These are phyloP conservation scores for Hyphantria cunea DNA, from an alignment of 1,140 invertebrate genomes.

Conservation along the genomic window DNA sequence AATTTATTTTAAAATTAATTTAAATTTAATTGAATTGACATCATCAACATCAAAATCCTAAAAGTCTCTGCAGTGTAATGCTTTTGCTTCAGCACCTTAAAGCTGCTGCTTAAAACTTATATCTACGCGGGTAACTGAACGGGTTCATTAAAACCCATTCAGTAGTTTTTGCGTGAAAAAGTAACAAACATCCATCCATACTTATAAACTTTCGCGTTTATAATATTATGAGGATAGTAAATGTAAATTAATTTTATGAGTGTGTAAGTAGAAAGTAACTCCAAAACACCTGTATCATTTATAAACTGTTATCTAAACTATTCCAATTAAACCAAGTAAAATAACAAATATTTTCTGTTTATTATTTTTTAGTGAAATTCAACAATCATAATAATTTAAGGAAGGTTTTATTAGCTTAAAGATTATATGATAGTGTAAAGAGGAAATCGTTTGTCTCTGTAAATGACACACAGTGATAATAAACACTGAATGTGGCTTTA, in stretches of 20 bases:
- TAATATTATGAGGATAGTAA: too few species aligned
- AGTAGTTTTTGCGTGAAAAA: too few species aligned
- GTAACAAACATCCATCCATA: too few species aligned
- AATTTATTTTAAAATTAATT: not conserved
- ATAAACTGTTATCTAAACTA: too few species aligned
- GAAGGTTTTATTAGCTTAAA: not conserved
- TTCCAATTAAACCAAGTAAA: not conserved
- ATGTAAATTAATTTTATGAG: too few species aligned
- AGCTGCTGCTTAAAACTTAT: too few species aligned
- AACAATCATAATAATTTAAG: not conserved
- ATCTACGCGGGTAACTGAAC: too few species aligned
- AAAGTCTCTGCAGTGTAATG: not conserved
- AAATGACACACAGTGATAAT: not conserved
- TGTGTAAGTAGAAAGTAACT: too few species aligned
- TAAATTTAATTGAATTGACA: too few species aligned
- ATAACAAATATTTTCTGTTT: not conserved
- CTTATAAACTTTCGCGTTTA: too few species aligned
- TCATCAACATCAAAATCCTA: not conserved
- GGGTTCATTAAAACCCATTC: too few species aligned
- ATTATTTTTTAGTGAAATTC: not conserved
- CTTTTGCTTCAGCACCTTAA: not conserved
- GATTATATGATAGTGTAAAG: not conserved
- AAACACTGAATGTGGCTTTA: not conserved
- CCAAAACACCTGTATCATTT: too few species aligned
- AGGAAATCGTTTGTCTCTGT: conserved; percentile 1